phyloP scores from a whole-genome alignment of 2,113 vertebrate species.

The Stigmatopora argus region DNA sequence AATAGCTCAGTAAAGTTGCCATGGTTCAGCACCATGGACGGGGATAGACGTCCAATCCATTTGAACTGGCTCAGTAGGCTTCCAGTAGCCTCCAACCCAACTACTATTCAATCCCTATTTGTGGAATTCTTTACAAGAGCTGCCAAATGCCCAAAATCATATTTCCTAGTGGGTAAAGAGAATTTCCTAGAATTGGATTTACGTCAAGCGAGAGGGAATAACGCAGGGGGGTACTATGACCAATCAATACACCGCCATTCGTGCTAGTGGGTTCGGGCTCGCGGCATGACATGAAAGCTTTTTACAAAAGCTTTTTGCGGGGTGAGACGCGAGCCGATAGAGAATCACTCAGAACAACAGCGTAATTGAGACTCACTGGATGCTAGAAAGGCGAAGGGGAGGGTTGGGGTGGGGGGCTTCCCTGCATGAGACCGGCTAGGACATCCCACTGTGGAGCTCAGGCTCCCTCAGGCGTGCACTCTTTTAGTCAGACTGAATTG shows the following conservation, averaged over 20 bases:
- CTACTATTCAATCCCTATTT: slow-evolving; percentile 26
- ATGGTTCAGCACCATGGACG: too few relatives aligned
- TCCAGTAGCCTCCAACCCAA: slow-evolving; percentile 19
- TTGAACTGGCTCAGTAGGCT: too few relatives aligned
- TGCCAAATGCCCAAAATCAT: too few relatives aligned
- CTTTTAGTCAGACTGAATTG: slow-evolving; percentile 50
- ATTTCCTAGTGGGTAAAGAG: not conserved
- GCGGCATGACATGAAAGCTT: slow-evolving; percentile 64
- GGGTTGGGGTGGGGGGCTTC: slow-evolving; percentile 24
- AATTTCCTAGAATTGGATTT: not conserved
- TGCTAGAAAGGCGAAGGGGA: not conserved
- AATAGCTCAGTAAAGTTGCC: slow-evolving; percentile 56
- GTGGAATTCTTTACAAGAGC: not conserved
- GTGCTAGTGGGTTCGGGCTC: slow-evolving; percentile 55
- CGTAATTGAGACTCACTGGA: slow-evolving; percentile 60
- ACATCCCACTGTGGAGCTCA: slow-evolving; percentile 46
- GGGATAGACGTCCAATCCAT: too few relatives aligned
- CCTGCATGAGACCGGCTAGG: slow-evolving; percentile 48
- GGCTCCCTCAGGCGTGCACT: slow-evolving; percentile 60
- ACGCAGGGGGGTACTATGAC: slow-evolving; percentile 34
- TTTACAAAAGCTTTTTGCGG: slow-evolving; percentile 62
- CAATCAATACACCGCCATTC: slow-evolving; percentile 72
- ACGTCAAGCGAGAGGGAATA: slow-evolving; percentile 34
- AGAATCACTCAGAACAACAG: slow-evolving; percentile 65
- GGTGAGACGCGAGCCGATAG: slow-evolving; percentile 49